phyloP scores from a whole-genome alignment of 2,888 invertebrate genomes.

The Acleris laterana region DNA sequence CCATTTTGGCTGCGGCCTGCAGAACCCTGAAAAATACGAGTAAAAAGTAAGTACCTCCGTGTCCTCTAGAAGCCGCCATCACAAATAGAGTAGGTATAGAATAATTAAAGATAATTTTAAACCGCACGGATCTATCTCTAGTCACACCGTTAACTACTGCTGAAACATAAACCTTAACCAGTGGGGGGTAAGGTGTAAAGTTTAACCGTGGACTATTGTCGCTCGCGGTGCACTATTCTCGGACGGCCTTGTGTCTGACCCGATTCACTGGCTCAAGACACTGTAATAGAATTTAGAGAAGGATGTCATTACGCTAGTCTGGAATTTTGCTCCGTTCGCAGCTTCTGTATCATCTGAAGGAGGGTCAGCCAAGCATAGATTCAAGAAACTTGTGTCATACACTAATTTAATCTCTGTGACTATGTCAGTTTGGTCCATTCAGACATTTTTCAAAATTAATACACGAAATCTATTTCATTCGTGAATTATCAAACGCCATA shows the following conservation, averaged over 20 bases:
- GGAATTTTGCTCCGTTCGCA: slow-evolving; percentile 29
- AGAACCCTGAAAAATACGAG: slow-evolving; percentile 4
- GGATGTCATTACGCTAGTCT: slow-evolving; percentile 42
- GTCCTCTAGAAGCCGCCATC: slow-evolving; percentile 12
- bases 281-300: slow-evolving; percentile 48
- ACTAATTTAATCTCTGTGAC: too few species aligned
- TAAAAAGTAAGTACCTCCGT: neutral
- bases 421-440: too few species aligned
- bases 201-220: slow-evolving; percentile 39
- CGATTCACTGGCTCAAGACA: slow-evolving; percentile 26
- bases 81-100: slow-evolving; percentile 24
- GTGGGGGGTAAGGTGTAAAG: slow-evolving; percentile 7
- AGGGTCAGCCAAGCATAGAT: too few species aligned
- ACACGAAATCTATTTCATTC: too few species aligned
- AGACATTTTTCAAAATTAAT: too few species aligned
- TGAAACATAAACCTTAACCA: slow-evolving; percentile 1
- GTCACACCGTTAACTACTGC: slow-evolving; percentile 6
- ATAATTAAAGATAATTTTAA: slow-evolving; percentile 32
- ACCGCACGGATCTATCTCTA: slow-evolving; percentile 21
- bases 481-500: too few species aligned
- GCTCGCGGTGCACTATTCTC: slow-evolving; percentile 70
- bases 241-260: slow-evolving; percentile 59
- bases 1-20: too few species aligned
- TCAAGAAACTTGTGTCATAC: too few species aligned
- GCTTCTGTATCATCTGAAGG: neutral